These are phyloP conservation scores for Digitonthophagus gazella DNA, from an alignment of 2,888 invertebrate species.

Conservation along the genomic window DNA sequence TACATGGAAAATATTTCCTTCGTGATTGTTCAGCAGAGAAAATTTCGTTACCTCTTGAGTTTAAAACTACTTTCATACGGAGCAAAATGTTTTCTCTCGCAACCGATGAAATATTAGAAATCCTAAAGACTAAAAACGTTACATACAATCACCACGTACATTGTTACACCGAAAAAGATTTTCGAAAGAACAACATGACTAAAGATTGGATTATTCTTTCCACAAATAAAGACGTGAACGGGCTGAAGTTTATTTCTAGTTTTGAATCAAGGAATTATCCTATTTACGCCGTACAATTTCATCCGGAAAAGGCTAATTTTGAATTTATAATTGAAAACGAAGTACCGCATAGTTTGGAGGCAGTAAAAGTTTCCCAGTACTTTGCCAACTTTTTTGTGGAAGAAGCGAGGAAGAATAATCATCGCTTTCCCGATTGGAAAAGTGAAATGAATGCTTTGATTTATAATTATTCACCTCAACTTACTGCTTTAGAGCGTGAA, in stretches of 20 bases:
- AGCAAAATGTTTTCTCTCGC: conserved; percentile 67
- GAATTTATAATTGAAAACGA: conserved; percentile 65
- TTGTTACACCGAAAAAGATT: conserved; percentile 48
- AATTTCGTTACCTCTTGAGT: conserved; percentile 65
- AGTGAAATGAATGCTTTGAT: conserved; percentile 62
- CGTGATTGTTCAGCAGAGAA: conserved; percentile 59
- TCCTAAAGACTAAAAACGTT: conserved; percentile 60
- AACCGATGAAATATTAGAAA: conserved; percentile 58
- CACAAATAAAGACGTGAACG: conserved; percentile 63
- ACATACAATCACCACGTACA: conserved; percentile 68
- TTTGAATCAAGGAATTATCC: conserved; percentile 74
- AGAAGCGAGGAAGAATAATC: conserved; percentile 67
- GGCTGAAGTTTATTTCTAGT: conserved; percentile 70
- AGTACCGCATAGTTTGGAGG: conserved; percentile 65
- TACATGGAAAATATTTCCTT: conserved; percentile 60
- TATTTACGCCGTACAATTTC: conserved; percentile 85
- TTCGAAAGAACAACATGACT: conserved; percentile 56
- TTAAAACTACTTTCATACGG: conserved; percentile 58
- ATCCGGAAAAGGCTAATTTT: conserved; percentile 84
- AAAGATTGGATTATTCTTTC: conserved; percentile 70
- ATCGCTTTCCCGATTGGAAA: conserved; percentile 55
- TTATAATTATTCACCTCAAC: conserved; percentile 66
- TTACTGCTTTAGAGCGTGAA: conserved; percentile 58
- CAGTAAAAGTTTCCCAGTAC: conserved; percentile 67
- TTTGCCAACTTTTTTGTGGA: conserved; percentile 80